These are phyloP conservation scores for Cotesia vestalis DNA, from an alignment of 1,140 invertebrate species.

Conservation along the genomic window DNA sequence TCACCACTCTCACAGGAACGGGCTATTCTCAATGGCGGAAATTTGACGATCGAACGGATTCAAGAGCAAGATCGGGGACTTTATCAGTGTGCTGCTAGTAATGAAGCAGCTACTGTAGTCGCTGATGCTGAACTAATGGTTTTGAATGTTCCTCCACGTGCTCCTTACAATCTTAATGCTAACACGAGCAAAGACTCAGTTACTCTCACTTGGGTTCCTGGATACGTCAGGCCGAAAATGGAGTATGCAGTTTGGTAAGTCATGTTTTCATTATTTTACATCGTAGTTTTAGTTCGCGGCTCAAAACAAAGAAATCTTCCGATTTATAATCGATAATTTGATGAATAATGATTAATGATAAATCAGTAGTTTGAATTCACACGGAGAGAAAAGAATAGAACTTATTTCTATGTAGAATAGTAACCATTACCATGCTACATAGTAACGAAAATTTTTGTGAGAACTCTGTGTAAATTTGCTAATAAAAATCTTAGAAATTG, in stretches of 20 bases:
- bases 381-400: no score
- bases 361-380: no score
- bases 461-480: no score
- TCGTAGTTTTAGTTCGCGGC: not conserved
- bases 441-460: no score
- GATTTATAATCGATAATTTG: not conserved
- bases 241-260: constrained; percentile 87
- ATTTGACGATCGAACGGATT: constrained; percentile 85
- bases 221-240: constrained; percentile 81
- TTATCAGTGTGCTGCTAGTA: constrained; percentile 91
- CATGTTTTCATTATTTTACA: not conserved
- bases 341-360: no score
- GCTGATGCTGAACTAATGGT: constrained; percentile 88
- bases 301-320: no score
- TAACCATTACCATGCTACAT: no score
- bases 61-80: constrained; percentile 87
- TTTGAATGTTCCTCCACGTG: constrained; percentile 85
- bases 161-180: constrained; percentile 89
- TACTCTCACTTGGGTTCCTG: constrained; percentile 86
- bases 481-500: no score
- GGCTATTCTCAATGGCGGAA: constrained; percentile 78
- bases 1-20: constrained; percentile 75
- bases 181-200: constrained; percentile 80
- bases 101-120: constrained; percentile 90
- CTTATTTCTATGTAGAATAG: no score